A percentile compares a stretch with the other conserved stretches of the same genome.
These are phyloP conservation scores for Nematolebias whitei DNA, from an alignment of 2,113 vertebrate species.

Conservation along the genomic window DNA sequence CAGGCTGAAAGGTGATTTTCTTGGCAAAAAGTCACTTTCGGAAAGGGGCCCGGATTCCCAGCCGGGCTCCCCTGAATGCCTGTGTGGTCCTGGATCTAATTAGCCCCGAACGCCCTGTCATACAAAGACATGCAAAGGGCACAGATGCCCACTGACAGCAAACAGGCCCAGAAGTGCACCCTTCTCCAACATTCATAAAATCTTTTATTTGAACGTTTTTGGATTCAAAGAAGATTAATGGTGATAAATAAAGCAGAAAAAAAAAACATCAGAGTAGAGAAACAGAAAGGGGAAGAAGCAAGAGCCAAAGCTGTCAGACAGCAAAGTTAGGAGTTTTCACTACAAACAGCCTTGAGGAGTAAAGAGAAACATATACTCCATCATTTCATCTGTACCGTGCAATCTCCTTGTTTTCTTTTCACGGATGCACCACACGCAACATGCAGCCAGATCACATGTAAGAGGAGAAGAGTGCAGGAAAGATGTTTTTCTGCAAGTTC, in stretches of 20 bases:
- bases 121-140: constrained; percentile 7
- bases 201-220: constrained; percentile 10
- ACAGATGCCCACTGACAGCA: constrained; percentile 27
- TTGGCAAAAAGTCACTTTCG: constrained; percentile 61
- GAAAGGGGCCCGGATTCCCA: constrained; percentile 34
- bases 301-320: constrained; percentile 35
- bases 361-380: constrained; percentile 57
- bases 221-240: constrained; percentile 3
- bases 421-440: constrained; percentile 2
- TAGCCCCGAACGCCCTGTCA: constrained; percentile 36
- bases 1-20: constrained; percentile 69
- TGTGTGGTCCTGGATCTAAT: constrained; percentile 76
- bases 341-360: constrained; percentile 56
- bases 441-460: not conserved
- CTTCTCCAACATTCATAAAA: not conserved
- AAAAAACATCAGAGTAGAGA: not conserved
- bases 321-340: constrained; percentile 29
- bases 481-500: constrained; percentile 33
- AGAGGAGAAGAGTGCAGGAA: not conserved
- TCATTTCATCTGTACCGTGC: constrained; percentile 54
- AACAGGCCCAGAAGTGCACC: not conserved
- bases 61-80: constrained; percentile 23
- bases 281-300: not conserved
- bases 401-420: constrained; percentile 57
- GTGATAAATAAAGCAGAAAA: constrained; percentile 17